A percentile compares a stretch with the other conserved stretches of the same genome.
These are phyloP conservation scores for Rhynchotus rufescens DNA, from an alignment of 2,797 vertebrate genomes.

Conservation along the genomic window DNA sequence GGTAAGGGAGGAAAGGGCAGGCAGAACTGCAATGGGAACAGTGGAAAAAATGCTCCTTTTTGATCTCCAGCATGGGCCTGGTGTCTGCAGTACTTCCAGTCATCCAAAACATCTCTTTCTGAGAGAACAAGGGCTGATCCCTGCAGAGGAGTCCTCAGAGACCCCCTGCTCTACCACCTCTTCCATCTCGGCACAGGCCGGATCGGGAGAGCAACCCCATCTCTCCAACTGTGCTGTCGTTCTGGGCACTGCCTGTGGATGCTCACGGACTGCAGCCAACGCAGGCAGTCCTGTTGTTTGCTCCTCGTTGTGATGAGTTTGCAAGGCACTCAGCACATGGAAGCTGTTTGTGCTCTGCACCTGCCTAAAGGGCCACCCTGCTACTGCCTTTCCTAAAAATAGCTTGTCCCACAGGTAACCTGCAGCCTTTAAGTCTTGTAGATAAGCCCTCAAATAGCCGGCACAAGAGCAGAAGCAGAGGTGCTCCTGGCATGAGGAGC, in stretches of 20 bases:
- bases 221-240: not conserved
- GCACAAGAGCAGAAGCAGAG: not conserved
- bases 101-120: not conserved
- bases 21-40: not conserved
- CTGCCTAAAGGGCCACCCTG: slow-evolving; percentile 18
- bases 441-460: accelerated
- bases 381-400: slow-evolving; percentile 23
- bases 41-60: not conserved
- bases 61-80: not conserved
- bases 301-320: not conserved
- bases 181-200: not conserved
- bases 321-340: not conserved
- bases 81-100: not conserved
- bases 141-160: not conserved
- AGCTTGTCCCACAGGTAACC: slow-evolving; percentile 34
- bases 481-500: not conserved
- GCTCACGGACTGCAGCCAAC: not conserved
- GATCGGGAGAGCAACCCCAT: not conserved
- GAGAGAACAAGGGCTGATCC: not conserved
- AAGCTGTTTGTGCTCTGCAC: slow-evolving; percentile 18
- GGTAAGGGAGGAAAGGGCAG: not conserved
- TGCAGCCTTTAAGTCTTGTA: not conserved
- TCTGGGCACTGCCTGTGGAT: accelerated
- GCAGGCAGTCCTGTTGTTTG: not conserved
- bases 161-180: accelerated